Evolutionary conservation across 2,888 invertebrate species (phyloP).

Genomic region (Epinotia bilunana): DNA sequence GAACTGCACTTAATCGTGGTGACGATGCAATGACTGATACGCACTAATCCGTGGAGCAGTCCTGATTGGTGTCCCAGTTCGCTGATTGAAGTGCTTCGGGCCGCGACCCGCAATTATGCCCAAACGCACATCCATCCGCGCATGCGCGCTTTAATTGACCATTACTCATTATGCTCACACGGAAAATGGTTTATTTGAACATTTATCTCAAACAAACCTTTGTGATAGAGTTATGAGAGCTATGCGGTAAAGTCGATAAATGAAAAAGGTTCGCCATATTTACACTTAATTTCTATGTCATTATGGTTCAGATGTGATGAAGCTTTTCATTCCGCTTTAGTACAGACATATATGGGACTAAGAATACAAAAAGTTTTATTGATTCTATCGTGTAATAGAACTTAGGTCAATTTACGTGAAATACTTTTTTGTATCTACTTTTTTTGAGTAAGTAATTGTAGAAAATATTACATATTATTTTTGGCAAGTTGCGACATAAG

Average conservation of each 20-base stretch:
- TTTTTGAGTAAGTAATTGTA: too few relatives aligned
- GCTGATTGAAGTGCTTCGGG: conserved; percentile 66
- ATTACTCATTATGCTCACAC: conserved; percentile 45
- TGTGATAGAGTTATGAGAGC: not conserved
- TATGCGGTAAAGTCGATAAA: too few relatives aligned
- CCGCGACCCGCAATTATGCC: conserved; percentile 78
- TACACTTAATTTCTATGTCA: too few relatives aligned
- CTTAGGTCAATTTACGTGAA: too few relatives aligned
- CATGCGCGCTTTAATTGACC: conserved; percentile 66
- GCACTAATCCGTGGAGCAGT: conserved; percentile 40
- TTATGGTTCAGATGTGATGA: too few relatives aligned
- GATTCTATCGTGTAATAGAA: not conserved
- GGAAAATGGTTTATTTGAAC: conserved; percentile 16
- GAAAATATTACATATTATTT: too few relatives aligned
- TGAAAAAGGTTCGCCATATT: too few relatives aligned
- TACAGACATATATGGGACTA: too few relatives aligned
- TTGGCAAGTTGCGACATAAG: too few relatives aligned
- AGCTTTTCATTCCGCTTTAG: too few relatives aligned
- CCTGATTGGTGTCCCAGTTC: conserved; percentile 53
- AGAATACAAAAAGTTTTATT: not conserved
- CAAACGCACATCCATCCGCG: conserved; percentile 69
- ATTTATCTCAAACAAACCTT: not conserved
- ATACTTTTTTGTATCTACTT: too few relatives aligned
- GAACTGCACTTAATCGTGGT: not conserved
- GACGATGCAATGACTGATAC: conserved; percentile 33